Evolutionary conservation across 2,113 vertebrate genomes (phyloP).

Genomic region (Heloderma charlesbogerti): DNA sequence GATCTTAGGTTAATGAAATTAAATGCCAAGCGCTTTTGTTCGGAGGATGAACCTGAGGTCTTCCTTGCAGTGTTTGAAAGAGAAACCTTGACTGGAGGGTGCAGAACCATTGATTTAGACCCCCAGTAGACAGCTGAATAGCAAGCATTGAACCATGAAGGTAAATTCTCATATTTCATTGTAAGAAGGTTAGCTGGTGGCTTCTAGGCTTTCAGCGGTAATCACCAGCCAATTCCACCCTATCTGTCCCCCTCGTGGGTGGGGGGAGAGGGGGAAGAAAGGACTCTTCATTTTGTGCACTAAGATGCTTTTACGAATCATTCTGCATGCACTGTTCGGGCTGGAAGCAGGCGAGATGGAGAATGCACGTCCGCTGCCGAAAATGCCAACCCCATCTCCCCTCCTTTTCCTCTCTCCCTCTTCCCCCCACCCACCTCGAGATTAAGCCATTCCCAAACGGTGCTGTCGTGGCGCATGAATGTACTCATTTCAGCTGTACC

Average conservation of each 20-base stretch:
- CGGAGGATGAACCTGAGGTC: slow-evolving; percentile 75
- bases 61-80: slow-evolving; percentile 83
- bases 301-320: slow-evolving; percentile 69
- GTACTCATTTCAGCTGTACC: no score
- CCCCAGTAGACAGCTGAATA: slow-evolving; percentile 84
- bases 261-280: slow-evolving; percentile 49
- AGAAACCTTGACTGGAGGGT: slow-evolving; percentile 92
- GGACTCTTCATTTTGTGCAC: slow-evolving; percentile 64
- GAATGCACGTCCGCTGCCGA: not conserved
- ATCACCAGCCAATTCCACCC: slow-evolving; percentile 88
- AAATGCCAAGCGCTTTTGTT: slow-evolving; percentile 74
- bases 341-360: slow-evolving; percentile 38
- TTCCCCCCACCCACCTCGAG: not conserved
- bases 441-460: no score
- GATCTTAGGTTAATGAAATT: slow-evolving; percentile 79
- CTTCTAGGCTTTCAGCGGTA: slow-evolving; percentile 83
- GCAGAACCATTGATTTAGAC: slow-evolving; percentile 94
- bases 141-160: slow-evolving; percentile 92
- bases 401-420: no score
- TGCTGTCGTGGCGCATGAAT: no score
- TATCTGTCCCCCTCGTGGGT: slow-evolving; percentile 55
- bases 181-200: slow-evolving; percentile 90
- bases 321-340: slow-evolving; percentile 14
- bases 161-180: slow-evolving; percentile 98
- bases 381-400: no score